Percentiles rank a stretch among this genome's conserved stretches.
Conservation (phyloP, 2,888 invertebrate genomes). For the Leptinotarsa rubiginosa region DNA sequence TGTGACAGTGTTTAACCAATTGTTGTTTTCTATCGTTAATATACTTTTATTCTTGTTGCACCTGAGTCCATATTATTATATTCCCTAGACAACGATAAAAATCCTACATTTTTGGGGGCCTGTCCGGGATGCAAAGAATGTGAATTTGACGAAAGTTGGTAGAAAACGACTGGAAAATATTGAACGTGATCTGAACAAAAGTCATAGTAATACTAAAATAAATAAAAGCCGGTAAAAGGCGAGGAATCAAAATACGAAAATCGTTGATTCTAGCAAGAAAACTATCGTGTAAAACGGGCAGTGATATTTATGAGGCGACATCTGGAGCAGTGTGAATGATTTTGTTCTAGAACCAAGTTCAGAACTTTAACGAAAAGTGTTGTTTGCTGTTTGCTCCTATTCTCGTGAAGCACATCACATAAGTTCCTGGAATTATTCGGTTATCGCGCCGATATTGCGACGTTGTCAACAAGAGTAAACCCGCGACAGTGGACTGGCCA, state of each 20-base stretch:
- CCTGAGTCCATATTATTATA: too few species aligned
- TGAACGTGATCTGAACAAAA: not conserved
- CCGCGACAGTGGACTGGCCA: not conserved
- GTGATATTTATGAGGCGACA: not conserved
- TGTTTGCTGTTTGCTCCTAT: too few species aligned
- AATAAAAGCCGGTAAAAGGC: not conserved
- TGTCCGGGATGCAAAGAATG: slow-evolving; percentile 10
- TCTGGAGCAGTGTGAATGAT: not conserved
- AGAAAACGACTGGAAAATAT: not conserved
- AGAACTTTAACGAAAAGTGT: not conserved
- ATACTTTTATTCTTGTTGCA: too few species aligned
- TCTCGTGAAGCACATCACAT: not conserved
- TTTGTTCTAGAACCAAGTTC: too few species aligned
- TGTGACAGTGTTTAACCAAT: too few species aligned
- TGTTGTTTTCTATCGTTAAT: too few species aligned
- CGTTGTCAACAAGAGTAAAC: not conserved
- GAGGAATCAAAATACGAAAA: not conserved
- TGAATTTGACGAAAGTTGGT: not conserved
- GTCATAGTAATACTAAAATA: not conserved
- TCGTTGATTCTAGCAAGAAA: not conserved
- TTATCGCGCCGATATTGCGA: not conserved
- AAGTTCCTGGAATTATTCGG: not conserved
- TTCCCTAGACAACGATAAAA: slow-evolving; percentile 17
- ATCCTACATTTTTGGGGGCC: slow-evolving; percentile 25
- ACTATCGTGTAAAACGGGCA: not conserved